These are phyloP conservation scores for Hoplodrina ambigua DNA, from an alignment of 2,888 invertebrate genomes.

Conservation along the genomic window DNA sequence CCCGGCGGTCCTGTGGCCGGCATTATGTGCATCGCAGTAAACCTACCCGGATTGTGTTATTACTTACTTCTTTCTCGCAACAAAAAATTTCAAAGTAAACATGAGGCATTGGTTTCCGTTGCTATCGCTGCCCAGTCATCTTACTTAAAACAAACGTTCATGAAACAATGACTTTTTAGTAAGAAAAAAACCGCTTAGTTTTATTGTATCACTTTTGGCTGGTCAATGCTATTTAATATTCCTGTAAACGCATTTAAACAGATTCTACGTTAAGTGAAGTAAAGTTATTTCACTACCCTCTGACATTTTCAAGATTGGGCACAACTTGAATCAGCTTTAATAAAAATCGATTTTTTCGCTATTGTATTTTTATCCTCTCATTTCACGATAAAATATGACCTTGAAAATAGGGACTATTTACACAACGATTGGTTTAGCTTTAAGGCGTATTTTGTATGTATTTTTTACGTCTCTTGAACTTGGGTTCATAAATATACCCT, in stretches of 20 bases:
- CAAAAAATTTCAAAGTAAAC: background rate
- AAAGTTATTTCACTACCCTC: background rate
- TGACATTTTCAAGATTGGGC: background rate
- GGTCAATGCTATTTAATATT: background rate
- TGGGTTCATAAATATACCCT: background rate
- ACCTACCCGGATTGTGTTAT: background rate
- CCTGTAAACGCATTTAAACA: background rate
- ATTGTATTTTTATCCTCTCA: background rate
- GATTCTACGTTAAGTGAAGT: background rate
- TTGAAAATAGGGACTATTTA: background rate
- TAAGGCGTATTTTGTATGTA: background rate
- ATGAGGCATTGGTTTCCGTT: constrained; percentile 16
- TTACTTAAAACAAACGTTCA: constrained; percentile 13
- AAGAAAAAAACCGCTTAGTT: background rate
- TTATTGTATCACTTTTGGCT: background rate
- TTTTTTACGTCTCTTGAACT: background rate
- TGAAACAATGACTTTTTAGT: constrained; percentile 11
- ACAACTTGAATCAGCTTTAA: constrained; percentile 2
- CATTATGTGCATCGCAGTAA: no score
- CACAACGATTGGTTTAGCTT: background rate
- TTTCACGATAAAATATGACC: constrained; percentile 1
- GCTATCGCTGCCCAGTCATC: background rate
- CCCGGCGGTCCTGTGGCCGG: no score
- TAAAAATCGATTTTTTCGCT: constrained; percentile 6
- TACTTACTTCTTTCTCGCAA: background rate